Base-by-base conservation (phyloP, 2,113 vertebrate species). In the Mus pahari region DNA sequence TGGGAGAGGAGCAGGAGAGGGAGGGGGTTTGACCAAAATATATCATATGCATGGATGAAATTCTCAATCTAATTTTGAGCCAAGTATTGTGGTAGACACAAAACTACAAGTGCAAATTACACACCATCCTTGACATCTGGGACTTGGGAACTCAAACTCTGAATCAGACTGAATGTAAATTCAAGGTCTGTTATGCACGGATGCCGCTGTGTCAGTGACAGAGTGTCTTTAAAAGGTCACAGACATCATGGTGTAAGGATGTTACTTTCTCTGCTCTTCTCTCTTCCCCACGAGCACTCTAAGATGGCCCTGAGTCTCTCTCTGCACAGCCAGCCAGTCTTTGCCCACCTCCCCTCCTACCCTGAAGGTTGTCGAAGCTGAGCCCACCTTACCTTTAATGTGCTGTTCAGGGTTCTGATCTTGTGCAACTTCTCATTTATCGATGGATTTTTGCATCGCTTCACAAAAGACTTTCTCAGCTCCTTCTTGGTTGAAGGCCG, bases 391-490 rank as follows among this genome's bases (percentile, higher is more conserved):
- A 99, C 99, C 99, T 99, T 99, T 93, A 99, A 98, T 20, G 99
- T 99, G 98, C 99, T 99, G 96, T 99, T 99, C 94, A 99, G 98
- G 83, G 99, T 99, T 97, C 99, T 98, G 95, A 99, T 98, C 94
- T 98, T 99, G 97, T 99, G 99, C 78, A 99, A 98, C 97, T 99
- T 99, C 91, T 99, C 99, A 93, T 99, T 99, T 92, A 99, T 98
- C 3, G 98, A 98, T 71, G 99, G 99, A 94, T 99, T 99, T 99
- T 99, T 99, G 98, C 99, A 99, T 73, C 99, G 99, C 97, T 99
- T 99, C 84, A 99, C 98, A 70, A 99, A 99, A 7, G 99, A 99
- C 84, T 99, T 99, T 91, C 99, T 99, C 97, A 99, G 98, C 96
- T 99, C 99, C 96, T 99, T 99, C 98, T 99, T 99, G 0, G 99